phyloP scores from a whole-genome alignment of 1,140 invertebrate genomes.

The Pteromalus puparum region DNA sequence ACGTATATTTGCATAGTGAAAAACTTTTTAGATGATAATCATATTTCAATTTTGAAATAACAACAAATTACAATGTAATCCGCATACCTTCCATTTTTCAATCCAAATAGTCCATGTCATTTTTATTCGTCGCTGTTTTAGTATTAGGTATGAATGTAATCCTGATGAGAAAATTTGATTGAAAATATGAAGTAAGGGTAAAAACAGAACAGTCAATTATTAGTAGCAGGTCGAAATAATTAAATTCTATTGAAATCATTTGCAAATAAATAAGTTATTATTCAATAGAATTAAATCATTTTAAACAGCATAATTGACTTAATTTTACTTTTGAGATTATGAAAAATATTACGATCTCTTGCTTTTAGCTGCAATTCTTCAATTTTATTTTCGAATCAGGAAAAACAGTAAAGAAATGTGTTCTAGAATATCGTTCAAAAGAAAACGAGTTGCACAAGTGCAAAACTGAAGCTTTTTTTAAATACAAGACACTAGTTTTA shows the following conservation, averaged over 20 bases:
- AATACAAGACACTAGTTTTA: constrained; percentile 29
- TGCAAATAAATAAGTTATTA: constrained; percentile 7
- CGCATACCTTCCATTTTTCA: constrained; percentile 25
- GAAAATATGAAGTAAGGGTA: background rate
- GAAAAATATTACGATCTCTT: background rate
- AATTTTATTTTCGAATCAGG: constrained; percentile 2
- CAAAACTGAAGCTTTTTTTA: background rate
- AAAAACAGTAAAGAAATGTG: background rate
- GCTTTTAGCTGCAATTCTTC: background rate
- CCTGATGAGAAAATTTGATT: constrained; percentile 34
- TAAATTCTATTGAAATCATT: constrained; percentile 22
- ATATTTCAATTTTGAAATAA: constrained; percentile 22
- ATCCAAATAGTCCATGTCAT: constrained; percentile 15
- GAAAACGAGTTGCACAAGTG: constrained; percentile 10
- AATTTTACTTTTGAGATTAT: background rate
- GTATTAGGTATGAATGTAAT: background rate
- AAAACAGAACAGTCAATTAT: background rate
- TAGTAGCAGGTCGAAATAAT: background rate
- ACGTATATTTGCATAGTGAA: constrained; percentile 35
- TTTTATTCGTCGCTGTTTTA: constrained; percentile 30
- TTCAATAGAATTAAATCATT: background rate
- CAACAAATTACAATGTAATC: constrained; percentile 31
- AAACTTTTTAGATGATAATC: constrained; percentile 41
- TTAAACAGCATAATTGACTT: background rate
- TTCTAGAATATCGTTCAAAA: background rate